Evolutionary conservation across 2,113 vertebrate species (phyloP).

Genomic region (Gymnarchus niloticus): DNA sequence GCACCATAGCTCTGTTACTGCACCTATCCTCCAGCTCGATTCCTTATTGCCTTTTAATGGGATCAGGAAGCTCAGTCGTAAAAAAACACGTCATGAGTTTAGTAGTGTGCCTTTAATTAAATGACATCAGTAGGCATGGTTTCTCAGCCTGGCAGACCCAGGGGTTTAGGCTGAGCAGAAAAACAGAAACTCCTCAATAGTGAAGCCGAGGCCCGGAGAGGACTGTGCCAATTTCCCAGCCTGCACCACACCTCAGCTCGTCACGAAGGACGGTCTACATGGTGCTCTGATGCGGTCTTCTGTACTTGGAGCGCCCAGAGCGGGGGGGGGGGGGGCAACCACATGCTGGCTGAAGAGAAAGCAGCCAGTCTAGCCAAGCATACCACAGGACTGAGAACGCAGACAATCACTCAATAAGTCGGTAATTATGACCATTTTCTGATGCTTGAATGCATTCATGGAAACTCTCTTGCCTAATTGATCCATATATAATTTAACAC

Average conservation of each 20-base stretch:
- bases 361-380: conserved; percentile 13
- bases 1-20: background rate
- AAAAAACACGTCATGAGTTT: background rate
- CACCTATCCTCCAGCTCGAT: background rate
- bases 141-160: background rate
- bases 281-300: conserved; percentile 55
- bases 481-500: conserved; percentile 3
- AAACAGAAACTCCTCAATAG: background rate
- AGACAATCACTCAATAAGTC: background rate
- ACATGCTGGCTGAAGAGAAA: background rate
- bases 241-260: conserved; percentile 40
- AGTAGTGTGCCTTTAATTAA: background rate
- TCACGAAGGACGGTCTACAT: conserved; percentile 40
- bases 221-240: conserved; percentile 19
- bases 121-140: background rate
- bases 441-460: background rate
- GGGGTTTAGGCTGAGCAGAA: background rate
- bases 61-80: background rate
- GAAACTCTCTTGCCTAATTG: background rate
- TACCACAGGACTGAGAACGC: background rate
- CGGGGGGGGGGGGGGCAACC: conserved; percentile 10
- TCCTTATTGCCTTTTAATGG: background rate
- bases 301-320: conserved; percentile 33
- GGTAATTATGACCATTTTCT: background rate
- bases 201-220: conserved; percentile 35